phyloP scores from a whole-genome alignment of 1,140 invertebrate genomes.

The Trialeurodes vaporariorum region DNA sequence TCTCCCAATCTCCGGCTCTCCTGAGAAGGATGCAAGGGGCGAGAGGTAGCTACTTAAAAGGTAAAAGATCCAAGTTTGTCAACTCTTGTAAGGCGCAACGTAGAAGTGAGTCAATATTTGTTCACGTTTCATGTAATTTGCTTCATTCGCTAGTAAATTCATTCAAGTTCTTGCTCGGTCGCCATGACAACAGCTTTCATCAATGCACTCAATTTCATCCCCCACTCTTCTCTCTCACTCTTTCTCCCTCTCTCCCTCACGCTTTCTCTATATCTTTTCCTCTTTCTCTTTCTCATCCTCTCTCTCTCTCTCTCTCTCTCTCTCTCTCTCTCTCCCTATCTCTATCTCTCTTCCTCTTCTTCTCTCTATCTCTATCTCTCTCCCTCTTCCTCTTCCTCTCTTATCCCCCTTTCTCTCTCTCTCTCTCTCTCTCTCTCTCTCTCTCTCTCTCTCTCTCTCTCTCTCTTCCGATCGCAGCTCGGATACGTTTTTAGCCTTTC shows the following conservation, averaged over 20 bases:
- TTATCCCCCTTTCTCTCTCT: slow-evolving; percentile 11
- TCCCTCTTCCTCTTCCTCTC: slow-evolving; percentile 3
- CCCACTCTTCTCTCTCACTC: neutral
- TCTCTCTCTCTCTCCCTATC: slow-evolving; percentile 11
- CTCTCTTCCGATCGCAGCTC: too few species aligned
- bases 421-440: slow-evolving; percentile 13
- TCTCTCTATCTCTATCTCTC: slow-evolving; percentile 11
- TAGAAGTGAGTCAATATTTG: neutral
- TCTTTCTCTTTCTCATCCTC: slow-evolving; percentile 15
- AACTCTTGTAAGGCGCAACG: too few species aligned
- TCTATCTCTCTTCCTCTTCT: slow-evolving; percentile 4
- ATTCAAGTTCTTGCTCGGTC: neutral
- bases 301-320: slow-evolving; percentile 13
- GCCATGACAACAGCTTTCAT: neutral
- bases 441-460: slow-evolving; percentile 11
- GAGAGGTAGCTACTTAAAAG: too few species aligned
- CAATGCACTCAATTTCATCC: neutral
- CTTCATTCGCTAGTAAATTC: neutral
- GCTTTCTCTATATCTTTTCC: slow-evolving; percentile 3
- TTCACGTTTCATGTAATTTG: neutral
- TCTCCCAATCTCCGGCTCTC: too few species aligned
- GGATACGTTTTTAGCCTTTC: too few species aligned
- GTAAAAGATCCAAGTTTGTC: too few species aligned
- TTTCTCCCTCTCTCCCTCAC: slow-evolving; percentile 8
- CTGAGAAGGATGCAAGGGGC: too few species aligned